Evolutionary conservation across 2,797 vertebrate species (phyloP).

Genomic region (Galago senegalensis): DNA sequence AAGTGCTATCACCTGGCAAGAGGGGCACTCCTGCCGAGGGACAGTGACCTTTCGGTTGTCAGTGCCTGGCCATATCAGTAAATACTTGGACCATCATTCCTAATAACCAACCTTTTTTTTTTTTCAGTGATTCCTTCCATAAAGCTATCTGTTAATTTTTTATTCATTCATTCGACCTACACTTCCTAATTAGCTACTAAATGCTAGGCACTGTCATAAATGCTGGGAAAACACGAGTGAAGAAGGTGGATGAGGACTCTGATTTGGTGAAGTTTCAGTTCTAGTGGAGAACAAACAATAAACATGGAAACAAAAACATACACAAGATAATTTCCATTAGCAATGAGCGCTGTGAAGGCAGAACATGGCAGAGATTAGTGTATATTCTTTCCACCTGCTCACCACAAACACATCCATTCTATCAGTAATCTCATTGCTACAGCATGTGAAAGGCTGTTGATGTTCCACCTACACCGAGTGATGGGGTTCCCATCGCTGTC

Average conservation of each 20-base stretch:
- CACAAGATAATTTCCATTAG: neutral
- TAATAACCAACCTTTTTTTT: neutral
- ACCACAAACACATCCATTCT: neutral
- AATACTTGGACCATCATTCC: neutral
- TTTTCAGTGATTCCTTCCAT: neutral
- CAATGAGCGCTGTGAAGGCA: neutral
- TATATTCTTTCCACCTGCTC: neutral
- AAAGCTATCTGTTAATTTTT: neutral
- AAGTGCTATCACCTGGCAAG: neutral
- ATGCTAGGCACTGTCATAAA: neutral
- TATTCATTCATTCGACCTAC: neutral
- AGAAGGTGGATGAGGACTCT: neutral
- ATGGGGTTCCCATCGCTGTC: neutral
- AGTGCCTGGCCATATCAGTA: neutral
- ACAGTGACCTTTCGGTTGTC: neutral
- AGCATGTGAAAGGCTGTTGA: neutral
- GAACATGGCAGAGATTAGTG: neutral
- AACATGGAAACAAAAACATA: neutral
- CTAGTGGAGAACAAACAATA: neutral
- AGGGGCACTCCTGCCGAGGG: neutral
- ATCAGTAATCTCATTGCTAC: neutral
- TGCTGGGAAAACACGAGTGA: neutral
- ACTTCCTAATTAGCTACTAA: constrained; percentile 15
- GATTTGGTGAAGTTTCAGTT: neutral
- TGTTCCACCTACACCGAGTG: neutral